Conservation (phyloP, 2,797 vertebrate genomes). For the Pseudocheirus occidentalis region DNA sequence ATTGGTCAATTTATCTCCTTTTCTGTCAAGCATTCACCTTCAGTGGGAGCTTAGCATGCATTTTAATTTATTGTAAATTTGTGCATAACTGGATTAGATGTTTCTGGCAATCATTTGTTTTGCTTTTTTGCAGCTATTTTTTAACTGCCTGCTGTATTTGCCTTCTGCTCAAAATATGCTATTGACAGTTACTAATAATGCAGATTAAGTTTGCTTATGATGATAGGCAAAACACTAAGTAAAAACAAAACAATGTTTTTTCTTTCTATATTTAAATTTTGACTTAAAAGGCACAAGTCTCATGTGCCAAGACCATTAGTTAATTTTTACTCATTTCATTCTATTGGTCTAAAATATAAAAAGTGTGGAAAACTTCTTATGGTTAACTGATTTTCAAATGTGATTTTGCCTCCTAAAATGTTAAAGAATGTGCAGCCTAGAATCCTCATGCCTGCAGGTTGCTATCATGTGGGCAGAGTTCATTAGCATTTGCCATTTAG, state of each 20-base stretch:
- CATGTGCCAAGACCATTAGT: constrained; percentile 65
- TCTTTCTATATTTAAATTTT: constrained; percentile 70
- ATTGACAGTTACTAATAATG: constrained; percentile 86
- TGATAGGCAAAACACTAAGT: constrained; percentile 82
- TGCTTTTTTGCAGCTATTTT: constrained; percentile 80
- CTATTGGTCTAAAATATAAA: constrained; percentile 46
- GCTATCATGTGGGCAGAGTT: constrained; percentile 45
- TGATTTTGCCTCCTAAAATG: constrained; percentile 22
- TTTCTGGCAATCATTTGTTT: constrained; percentile 83
- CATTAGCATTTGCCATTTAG: constrained; percentile 35
- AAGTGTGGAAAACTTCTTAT: constrained; percentile 39
- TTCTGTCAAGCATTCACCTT: constrained; percentile 80
- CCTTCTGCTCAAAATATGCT: constrained; percentile 83
- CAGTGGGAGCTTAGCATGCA: constrained; percentile 68
- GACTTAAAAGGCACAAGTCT: constrained; percentile 66
- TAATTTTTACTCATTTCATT: constrained; percentile 63
- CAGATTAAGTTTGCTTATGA: constrained; percentile 83
- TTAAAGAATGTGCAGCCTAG: background rate
- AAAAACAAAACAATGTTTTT: constrained; percentile 80
- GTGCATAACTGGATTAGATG: constrained; percentile 82
- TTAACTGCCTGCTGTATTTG: constrained; percentile 85
- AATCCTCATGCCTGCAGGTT: background rate
- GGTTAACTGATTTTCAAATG: constrained; percentile 42
- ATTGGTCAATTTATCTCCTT: constrained; percentile 80
- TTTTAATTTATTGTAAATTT: constrained; percentile 84